phyloP scores from a whole-genome alignment of 2,113 vertebrate species.

The Serilophus lunatus region DNA sequence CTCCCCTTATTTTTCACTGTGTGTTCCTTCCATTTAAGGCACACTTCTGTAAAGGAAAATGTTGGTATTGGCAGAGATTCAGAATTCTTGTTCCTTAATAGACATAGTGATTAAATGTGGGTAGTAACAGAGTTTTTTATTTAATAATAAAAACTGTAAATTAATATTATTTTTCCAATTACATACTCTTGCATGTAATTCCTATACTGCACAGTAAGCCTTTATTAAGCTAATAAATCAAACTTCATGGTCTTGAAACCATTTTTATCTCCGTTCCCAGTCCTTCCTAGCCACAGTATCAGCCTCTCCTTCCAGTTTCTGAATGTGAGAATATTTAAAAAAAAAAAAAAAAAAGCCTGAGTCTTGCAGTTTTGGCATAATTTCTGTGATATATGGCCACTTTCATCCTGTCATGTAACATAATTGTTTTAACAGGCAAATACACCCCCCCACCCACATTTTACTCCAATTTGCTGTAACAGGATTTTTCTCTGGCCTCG shows the following conservation, averaged over 20 bases:
- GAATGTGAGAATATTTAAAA: background rate
- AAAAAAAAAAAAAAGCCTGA: too few species aligned
- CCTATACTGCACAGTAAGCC: background rate
- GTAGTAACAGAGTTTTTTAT: background rate
- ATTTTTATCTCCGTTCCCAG: background rate
- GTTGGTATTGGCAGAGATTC: slow-evolving; percentile 15
- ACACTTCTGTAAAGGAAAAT: slow-evolving; percentile 15
- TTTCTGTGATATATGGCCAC: background rate
- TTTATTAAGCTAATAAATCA: background rate
- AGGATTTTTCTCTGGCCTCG: background rate
- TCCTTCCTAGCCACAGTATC: background rate
- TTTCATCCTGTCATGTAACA: background rate
- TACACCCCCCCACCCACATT: background rate
- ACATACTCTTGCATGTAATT: background rate
- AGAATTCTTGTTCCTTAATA: background rate
- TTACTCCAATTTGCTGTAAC: background rate
- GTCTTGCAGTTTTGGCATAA: background rate
- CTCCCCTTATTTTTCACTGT: background rate
- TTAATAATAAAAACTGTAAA: background rate
- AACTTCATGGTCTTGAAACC: background rate
- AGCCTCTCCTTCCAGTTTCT: background rate
- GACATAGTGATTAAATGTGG: background rate
- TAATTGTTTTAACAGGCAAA: background rate
- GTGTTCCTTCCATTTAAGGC: slow-evolving; percentile 30
- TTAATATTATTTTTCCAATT: background rate